Percentiles rank a stretch among this genome's conserved stretches.
phyloP scores from a whole-genome alignment of 2,113 vertebrate species.

The Noturus placidus region DNA sequence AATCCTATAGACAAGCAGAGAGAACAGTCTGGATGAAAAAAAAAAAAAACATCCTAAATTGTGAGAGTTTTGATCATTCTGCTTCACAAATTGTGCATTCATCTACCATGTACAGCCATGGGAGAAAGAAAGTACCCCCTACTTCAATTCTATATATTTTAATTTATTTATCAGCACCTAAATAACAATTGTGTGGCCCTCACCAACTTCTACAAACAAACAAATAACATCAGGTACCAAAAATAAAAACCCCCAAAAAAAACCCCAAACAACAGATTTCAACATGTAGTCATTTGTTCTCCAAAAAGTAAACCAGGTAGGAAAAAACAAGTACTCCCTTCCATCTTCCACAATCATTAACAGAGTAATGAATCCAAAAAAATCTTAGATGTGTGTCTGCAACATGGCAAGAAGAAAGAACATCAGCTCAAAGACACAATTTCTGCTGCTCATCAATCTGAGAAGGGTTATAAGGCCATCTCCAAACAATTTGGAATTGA shows the following conservation, averaged over 20 bases:
- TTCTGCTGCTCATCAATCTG: too few relatives aligned
- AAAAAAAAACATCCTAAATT: background rate
- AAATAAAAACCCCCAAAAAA: background rate
- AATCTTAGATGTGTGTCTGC: background rate
- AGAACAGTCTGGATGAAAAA: background rate
- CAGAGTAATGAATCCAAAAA: background rate
- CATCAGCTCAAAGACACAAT: background rate
- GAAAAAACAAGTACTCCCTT: background rate
- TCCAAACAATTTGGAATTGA: too few relatives aligned
- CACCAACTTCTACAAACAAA: background rate
- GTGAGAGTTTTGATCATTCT: background rate
- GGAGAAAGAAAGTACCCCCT: background rate
- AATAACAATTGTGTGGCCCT: background rate
- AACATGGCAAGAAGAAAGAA: background rate
- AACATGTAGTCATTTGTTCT: background rate
- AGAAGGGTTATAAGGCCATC: too few relatives aligned
- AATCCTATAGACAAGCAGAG: conserved; percentile 76
- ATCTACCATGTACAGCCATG: background rate
- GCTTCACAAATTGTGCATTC: background rate
- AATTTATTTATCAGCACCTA: background rate
- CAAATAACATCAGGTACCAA: background rate
- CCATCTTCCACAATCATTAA: background rate
- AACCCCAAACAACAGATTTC: background rate
- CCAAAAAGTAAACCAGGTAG: too few relatives aligned
- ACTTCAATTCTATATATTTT: background rate